Evolutionary conservation across 2,797 vertebrate genomes (phyloP).

Genomic region (Champsocephalus gunnari): DNA sequence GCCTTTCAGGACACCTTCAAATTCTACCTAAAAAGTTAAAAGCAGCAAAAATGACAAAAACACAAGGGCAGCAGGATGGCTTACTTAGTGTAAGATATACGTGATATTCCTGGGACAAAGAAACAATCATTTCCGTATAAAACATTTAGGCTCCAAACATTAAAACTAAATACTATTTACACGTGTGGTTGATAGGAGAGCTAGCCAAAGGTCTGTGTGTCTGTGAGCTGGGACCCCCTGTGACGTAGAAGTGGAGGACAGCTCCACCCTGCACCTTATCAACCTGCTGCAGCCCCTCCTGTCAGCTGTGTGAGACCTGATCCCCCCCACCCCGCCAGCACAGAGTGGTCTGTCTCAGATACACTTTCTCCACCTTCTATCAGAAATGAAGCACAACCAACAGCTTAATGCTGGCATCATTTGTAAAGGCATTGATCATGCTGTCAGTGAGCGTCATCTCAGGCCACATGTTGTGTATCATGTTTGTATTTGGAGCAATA

Average conservation of each 20-base stretch:
- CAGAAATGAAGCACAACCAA: constrained; percentile 30
- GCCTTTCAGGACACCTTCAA: too few species aligned
- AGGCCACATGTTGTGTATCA: neutral
- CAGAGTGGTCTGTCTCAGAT: constrained; percentile 20
- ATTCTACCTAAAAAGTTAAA: too few species aligned
- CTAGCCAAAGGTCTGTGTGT: too few species aligned
- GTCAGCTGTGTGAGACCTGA: constrained; percentile 29
- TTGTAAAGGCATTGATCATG: constrained; percentile 3
- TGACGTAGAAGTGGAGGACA: constrained; percentile 23
- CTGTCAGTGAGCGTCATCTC: neutral
- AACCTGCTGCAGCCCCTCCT: constrained; percentile 48
- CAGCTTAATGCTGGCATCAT: constrained; percentile 31
- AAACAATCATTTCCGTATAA: too few species aligned
- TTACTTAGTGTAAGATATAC: neutral
- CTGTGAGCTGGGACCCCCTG: neutral
- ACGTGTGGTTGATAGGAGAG: too few species aligned
- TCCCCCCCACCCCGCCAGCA: constrained; percentile 36
- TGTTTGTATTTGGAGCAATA: too few species aligned
- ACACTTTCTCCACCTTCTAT: constrained; percentile 18
- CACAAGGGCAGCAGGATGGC: neutral
- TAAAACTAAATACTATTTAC: too few species aligned
- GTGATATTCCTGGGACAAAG: too few species aligned
- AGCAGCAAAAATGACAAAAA: too few species aligned
- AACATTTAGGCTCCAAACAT: too few species aligned
- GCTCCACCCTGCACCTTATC: constrained; percentile 75